Base-by-base conservation (phyloP, 2,797 vertebrate genomes). In the Coilia nasus region DNA sequence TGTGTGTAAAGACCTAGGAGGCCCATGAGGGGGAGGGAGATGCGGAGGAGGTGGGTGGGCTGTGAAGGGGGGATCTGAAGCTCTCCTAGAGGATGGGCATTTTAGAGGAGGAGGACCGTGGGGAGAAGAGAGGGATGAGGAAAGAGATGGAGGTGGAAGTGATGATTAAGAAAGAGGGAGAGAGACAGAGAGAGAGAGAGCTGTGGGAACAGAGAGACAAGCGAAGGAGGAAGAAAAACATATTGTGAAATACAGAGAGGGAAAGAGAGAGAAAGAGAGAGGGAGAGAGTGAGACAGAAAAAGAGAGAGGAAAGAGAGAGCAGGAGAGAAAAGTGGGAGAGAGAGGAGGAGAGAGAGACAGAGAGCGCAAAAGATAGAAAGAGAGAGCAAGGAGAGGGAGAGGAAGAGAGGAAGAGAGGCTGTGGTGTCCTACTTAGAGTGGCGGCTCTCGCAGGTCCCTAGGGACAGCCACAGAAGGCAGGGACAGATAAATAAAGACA, bases 341-440 rank as follows among this genome's bases (percentile, higher is more conserved):
- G 87, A 88, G 86, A 87, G 84, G 81, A 46, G 83, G 54, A 64
- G 84, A 57, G 12, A 59, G 6, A 5, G 46, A 87, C 21, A 64
- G 23, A 81, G 78, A 71, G 83, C 5, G 83, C 88, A 90, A 90
- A 46, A 88, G 87, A 89, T 75, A 85, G 86, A 84, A 0, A 85
- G 88, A 89, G 85, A 89, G 86, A 89, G 85, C 4, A 59, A 17
- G 21, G 57, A 59, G 56, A 59, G 54, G 11, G 54, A 56, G 54
- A 56, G 54, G 86, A 85, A 75, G 81, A 88, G 50, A 78, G 90
- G 87, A 81, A 35, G 82, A 81, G 62, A 75, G 89, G 86, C 62
- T 85, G 89, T 46, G 82, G 88, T 92, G 93, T 82, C 90, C 91
- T 89, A 91, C 91, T 94, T 91, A 89, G 91, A 91, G 91, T 88